phyloP scores from a whole-genome alignment of 2,113 vertebrate genomes.

The Crypturellus undulatus region DNA sequence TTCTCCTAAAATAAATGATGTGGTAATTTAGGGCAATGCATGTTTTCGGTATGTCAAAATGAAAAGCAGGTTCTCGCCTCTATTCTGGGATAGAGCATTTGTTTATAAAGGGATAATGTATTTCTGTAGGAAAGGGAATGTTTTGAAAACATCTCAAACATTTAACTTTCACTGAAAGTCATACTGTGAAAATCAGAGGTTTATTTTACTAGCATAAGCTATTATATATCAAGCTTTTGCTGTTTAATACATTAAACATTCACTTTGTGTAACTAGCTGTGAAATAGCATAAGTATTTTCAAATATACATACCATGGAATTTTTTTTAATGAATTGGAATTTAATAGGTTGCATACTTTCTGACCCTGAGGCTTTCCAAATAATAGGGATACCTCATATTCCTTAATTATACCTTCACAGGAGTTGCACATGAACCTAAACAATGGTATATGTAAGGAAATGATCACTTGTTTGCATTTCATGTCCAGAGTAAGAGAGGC shows the following conservation, averaged over 20 bases:
- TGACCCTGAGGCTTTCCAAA: not conserved
- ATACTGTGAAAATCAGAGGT: not conserved
- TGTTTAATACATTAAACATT: not conserved
- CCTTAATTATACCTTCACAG: not conserved
- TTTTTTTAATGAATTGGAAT: not conserved
- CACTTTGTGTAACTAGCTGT: not conserved
- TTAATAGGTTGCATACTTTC: not conserved
- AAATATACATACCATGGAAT: not conserved
- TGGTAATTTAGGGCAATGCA: not conserved
- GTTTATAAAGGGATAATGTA: not conserved
- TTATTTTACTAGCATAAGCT: not conserved
- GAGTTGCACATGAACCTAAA: not conserved
- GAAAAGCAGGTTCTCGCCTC: not conserved
- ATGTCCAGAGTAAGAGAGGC: not conserved
- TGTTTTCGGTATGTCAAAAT: not conserved
- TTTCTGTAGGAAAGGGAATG: not conserved
- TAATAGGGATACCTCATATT: not conserved
- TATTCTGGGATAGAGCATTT: not conserved
- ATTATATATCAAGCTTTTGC: not conserved
- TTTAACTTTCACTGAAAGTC: constrained; percentile 6
- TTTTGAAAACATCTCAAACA: constrained; percentile 1
- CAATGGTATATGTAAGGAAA: not conserved
- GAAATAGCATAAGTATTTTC: not conserved
- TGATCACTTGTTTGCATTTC: not conserved
- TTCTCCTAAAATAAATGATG: not conserved